Percentiles rank a stretch among this genome's conserved stretches.
Evolutionary conservation across 2,113 vertebrate species (phyloP).

Genomic region (Gadus macrocephalus): DNA sequence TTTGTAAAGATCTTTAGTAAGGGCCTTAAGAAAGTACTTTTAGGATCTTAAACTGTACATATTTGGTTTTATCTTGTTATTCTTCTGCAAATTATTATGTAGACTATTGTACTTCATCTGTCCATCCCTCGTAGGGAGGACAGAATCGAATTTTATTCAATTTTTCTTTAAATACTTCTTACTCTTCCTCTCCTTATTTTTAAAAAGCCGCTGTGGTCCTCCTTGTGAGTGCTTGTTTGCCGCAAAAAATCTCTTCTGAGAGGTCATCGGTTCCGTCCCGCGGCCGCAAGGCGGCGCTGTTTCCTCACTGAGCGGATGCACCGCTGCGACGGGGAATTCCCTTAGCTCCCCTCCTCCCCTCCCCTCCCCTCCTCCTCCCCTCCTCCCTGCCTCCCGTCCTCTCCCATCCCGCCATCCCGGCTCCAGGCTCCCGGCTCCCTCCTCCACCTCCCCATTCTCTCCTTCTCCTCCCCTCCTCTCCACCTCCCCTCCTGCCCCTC

Average conservation of each 20-base stretch:
- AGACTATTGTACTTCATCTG: too few species aligned
- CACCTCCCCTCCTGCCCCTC: not conserved
- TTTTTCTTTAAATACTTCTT: too few species aligned
- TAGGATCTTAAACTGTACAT: too few species aligned
- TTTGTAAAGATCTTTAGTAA: too few species aligned
- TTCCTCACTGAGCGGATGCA: not conserved
- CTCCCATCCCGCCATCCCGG: not conserved
- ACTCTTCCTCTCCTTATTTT: not conserved
- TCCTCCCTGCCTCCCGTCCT: not conserved
- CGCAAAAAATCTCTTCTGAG: too few species aligned
- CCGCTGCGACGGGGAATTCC: slow-evolving; percentile 5
- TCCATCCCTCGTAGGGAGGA: too few species aligned
- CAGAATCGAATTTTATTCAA: too few species aligned
- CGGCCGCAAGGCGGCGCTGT: not conserved
- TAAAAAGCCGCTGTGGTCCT: not conserved
- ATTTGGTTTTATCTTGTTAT: too few species aligned
- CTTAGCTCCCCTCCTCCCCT: not conserved
- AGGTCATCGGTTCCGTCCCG: not conserved
- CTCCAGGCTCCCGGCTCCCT: not conserved
- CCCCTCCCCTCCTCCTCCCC: not conserved
- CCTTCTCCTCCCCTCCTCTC: not conserved
- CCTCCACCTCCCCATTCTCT: not conserved
- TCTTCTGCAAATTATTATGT: too few species aligned
- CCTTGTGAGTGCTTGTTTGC: not conserved
- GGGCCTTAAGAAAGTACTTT: too few species aligned